phyloP scores from a whole-genome alignment of 2,113 vertebrate genomes.

The Pseudopodoces humilis region DNA sequence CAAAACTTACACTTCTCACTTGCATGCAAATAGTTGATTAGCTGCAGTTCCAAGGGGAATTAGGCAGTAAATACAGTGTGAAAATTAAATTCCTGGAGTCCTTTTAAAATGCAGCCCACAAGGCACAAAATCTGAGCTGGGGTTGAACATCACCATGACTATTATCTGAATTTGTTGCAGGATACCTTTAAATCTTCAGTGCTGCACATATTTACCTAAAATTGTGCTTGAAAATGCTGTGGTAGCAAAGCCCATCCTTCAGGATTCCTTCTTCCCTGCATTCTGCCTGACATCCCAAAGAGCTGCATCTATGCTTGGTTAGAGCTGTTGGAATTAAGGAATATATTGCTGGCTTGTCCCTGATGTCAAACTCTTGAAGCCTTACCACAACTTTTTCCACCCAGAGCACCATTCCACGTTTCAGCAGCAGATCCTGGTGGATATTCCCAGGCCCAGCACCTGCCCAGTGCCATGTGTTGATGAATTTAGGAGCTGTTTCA shows the following conservation, averaged over 20 bases:
- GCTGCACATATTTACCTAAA: not conserved
- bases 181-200: not conserved
- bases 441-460: not conserved
- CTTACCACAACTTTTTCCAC: not conserved
- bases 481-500: not conserved
- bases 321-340: not conserved
- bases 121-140: not conserved
- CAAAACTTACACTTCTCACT: not conserved
- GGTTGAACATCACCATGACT: not conserved
- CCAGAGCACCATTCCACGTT: not conserved
- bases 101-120: not conserved
- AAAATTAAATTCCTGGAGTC: not conserved
- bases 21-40: not conserved
- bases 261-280: not conserved
- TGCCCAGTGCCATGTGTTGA: not conserved
- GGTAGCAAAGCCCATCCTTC: not conserved
- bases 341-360: not conserved
- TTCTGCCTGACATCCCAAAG: not conserved
- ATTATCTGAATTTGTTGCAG: not conserved
- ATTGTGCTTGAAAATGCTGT: not conserved
- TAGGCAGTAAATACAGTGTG: not conserved
- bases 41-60: not conserved
- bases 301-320: accelerated
- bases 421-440: not conserved
- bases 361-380: not conserved